Conservation (phyloP, 2,113 vertebrate species). For the Bubo blakistoni region DNA sequence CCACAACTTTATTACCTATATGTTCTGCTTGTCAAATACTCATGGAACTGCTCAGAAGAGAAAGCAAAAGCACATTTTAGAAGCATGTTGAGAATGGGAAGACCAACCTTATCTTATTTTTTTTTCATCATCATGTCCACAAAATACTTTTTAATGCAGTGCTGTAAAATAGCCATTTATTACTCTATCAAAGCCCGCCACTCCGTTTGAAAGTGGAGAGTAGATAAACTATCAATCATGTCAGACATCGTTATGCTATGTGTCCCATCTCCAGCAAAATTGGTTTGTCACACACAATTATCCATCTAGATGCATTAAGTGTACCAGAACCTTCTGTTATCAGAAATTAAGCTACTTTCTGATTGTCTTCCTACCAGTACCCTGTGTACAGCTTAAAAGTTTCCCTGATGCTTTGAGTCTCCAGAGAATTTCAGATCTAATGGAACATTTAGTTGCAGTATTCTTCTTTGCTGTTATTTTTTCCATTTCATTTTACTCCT, state of each 20-base stretch:
- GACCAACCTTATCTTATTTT: background rate
- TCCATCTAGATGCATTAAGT: background rate
- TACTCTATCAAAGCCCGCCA: background rate
- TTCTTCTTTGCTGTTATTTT: background rate
- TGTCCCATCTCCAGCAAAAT: background rate
- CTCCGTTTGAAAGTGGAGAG: background rate
- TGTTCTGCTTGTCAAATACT: background rate
- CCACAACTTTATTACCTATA: background rate
- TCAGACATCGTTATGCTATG: background rate
- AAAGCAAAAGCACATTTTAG: background rate
- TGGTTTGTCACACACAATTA: background rate
- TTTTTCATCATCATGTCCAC: background rate
- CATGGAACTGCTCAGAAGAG: background rate
- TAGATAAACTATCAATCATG: background rate
- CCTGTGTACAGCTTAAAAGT: background rate
- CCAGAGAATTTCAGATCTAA: background rate
- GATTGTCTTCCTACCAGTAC: background rate
- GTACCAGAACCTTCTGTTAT: background rate
- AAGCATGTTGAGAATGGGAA: background rate
- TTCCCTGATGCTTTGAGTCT: background rate
- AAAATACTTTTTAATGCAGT: background rate
- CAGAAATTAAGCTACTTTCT: background rate
- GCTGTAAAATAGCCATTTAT: background rate
- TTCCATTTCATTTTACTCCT: background rate
- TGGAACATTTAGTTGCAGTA: background rate